Conservation (phyloP, 1,140 invertebrate species). For the Babylonia areolata region DNA sequence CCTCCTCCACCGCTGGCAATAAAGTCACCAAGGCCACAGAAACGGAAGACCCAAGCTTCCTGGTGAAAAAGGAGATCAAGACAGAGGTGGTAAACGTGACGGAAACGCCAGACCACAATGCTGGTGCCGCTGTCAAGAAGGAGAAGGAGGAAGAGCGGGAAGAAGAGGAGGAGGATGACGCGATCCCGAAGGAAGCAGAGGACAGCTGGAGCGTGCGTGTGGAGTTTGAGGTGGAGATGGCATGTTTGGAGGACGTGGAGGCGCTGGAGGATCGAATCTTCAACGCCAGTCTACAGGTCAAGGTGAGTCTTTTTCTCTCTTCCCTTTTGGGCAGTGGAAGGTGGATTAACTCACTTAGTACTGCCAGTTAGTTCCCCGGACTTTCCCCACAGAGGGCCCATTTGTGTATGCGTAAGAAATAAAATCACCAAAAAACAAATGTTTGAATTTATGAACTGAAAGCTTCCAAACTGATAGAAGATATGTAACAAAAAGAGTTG, state of each 20-base stretch:
- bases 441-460: too few species aligned
- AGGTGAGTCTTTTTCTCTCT: too few species aligned
- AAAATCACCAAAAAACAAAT: too few species aligned
- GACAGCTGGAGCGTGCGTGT: constrained; percentile 84
- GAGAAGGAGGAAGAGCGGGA: constrained; percentile 35
- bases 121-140: neutral
- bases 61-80: constrained; percentile 2
- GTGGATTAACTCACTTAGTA: too few species aligned
- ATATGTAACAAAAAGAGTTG: too few species aligned
- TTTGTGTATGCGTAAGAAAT: too few species aligned
- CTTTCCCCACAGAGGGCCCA: too few species aligned
- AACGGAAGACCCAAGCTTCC: neutral
- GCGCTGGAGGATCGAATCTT: constrained; percentile 93
- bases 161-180: constrained; percentile 43
- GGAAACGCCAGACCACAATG: neutral
- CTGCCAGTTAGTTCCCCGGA: too few species aligned
- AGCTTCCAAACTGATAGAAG: too few species aligned
- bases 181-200: constrained; percentile 61
- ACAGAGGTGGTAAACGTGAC: neutral
- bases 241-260: constrained; percentile 91
- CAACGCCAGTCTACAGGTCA: constrained; percentile 94
- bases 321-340: too few species aligned
- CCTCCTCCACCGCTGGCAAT: neutral
- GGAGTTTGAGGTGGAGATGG: constrained; percentile 87
- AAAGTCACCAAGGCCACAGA: neutral